Evolutionary conservation across 2,113 vertebrate genomes (phyloP).

Genomic region (Patagioenas fasciata): DNA sequence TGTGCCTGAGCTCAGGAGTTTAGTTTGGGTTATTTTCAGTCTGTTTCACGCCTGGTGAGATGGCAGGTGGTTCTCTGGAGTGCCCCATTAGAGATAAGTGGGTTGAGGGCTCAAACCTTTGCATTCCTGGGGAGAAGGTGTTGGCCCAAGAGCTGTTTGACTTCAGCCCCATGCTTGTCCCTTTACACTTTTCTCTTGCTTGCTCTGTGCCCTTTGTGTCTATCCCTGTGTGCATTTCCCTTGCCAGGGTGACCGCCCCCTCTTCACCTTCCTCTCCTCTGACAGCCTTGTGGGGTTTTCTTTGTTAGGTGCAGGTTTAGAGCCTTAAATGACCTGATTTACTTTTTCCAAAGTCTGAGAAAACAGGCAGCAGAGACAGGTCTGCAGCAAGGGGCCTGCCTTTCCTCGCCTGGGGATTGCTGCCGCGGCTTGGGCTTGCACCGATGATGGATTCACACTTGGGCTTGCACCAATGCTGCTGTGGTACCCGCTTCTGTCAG

Average conservation of each 20-base stretch:
- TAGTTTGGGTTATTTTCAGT: neutral
- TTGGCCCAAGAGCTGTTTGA: neutral
- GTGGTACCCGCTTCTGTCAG: neutral
- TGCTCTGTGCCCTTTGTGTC: neutral
- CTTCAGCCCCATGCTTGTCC: neutral
- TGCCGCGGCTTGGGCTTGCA: neutral
- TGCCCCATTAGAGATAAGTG: too few species aligned
- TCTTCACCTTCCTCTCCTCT: neutral
- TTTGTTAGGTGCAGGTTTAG: neutral
- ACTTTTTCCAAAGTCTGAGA: neutral
- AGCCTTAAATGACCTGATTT: neutral
- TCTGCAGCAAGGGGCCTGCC: neutral
- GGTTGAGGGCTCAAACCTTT: too few species aligned
- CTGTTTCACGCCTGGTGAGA: neutral
- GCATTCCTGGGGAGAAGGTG: too few species aligned
- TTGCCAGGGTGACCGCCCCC: neutral
- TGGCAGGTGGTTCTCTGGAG: neutral
- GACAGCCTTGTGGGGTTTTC: neutral
- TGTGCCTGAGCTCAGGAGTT: neutral
- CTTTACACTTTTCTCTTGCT: neutral
- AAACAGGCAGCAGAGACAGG: neutral
- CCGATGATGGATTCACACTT: neutral
- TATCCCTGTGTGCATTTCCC: accelerated
- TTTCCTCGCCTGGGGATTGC: neutral
- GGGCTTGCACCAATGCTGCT: neutral